Percentiles rank a stretch among this genome's conserved stretches.
phyloP scores from a whole-genome alignment of 2,797 vertebrate genomes.

The Schizopygopsis pylzovi region DNA sequence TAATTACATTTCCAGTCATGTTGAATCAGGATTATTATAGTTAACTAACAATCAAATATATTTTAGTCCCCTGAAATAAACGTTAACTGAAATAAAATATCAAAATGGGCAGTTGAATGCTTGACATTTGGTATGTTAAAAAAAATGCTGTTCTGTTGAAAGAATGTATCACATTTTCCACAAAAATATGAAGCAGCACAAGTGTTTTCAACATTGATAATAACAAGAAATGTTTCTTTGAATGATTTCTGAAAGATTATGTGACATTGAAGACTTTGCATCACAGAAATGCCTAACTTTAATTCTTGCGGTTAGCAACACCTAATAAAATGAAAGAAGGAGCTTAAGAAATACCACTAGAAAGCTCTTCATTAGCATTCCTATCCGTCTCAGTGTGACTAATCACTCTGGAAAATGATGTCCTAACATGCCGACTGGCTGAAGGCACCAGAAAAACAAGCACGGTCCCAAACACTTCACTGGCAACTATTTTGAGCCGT shows the following conservation, averaged over 20 bases:
- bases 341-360: not conserved
- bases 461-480: not conserved
- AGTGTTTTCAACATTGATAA: not conserved
- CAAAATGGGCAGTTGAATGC: not conserved
- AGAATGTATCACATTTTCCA: not conserved
- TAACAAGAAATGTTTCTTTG: not conserved
- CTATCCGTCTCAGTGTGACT: constrained; percentile 1
- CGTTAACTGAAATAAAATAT: not conserved
- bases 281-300: not conserved
- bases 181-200: not conserved
- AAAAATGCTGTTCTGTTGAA: no score
- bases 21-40: not conserved
- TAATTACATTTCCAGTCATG: not conserved
- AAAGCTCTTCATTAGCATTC: not conserved
- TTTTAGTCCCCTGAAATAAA: not conserved
- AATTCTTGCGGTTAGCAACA: not conserved
- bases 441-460: not conserved
- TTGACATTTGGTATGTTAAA: not conserved
- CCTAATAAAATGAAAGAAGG: not conserved
- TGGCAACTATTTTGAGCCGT: not conserved
- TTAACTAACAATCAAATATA: not conserved
- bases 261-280: not conserved
- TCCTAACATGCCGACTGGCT: not conserved
- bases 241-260: not conserved
- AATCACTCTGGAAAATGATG: not conserved